A percentile compares a stretch with the other conserved stretches of the same genome.
phyloP scores from a whole-genome alignment of 2,797 vertebrate species.

The Geotrypetes seraphini region DNA sequence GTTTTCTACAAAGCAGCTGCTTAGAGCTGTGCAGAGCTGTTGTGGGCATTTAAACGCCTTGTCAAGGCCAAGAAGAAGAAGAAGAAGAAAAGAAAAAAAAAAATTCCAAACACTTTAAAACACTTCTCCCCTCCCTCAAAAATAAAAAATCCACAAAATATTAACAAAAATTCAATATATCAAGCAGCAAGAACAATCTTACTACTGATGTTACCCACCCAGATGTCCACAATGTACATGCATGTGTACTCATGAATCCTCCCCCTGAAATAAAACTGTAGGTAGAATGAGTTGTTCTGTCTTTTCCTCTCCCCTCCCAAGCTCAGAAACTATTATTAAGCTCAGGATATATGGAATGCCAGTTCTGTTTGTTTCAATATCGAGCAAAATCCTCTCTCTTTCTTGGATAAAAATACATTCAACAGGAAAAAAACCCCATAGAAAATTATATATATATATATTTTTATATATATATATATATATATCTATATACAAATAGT shows the following conservation, averaged over 20 bases:
- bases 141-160: too few species aligned
- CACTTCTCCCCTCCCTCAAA: background rate
- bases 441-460: conserved; percentile 52
- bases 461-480: conserved; percentile 31
- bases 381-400: conserved; percentile 66
- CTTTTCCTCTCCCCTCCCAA: conserved; percentile 48
- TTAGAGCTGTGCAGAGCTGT: conserved; percentile 52
- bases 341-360: conserved; percentile 72
- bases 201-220: conserved; percentile 41
- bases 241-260: conserved; percentile 1
- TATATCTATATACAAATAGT: conserved; percentile 60
- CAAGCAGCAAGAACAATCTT: conserved; percentile 49
- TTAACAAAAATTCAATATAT: conserved; percentile 46
- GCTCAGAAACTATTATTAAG: conserved; percentile 56
- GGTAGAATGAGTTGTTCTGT: conserved; percentile 69
- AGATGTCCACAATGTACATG: conserved; percentile 24
- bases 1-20: conserved; percentile 35
- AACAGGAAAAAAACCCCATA: conserved; percentile 70
- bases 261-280: conserved; percentile 45
- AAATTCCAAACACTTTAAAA: conserved; percentile 12
- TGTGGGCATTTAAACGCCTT: conserved; percentile 41
- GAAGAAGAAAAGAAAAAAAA: conserved; percentile 37
- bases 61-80: conserved; percentile 35
- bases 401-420: conserved; percentile 86
- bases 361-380: conserved; percentile 63